Evolutionary conservation across 1,140 invertebrate genomes (phyloP).

Genomic region (Eurosta solidaginis): DNA sequence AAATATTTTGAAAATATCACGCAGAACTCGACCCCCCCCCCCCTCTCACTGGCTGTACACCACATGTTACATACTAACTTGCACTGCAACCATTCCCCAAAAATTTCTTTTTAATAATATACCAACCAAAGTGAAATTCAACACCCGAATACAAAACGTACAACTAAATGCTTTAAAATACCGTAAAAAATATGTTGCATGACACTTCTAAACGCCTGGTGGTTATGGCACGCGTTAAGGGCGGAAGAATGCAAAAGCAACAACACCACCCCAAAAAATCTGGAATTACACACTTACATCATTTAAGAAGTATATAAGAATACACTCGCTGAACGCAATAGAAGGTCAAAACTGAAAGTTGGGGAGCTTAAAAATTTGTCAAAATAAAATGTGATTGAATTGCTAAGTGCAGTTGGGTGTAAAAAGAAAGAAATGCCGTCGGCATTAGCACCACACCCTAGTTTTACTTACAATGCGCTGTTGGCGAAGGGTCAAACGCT

Average conservation of each 20-base stretch:
- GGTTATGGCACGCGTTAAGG: constrained; percentile 25
- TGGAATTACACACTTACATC: not conserved
- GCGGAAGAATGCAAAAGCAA: not conserved
- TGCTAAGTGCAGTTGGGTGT: not conserved
- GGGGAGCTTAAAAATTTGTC: not conserved
- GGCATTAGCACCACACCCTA: not conserved
- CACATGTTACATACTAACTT: not conserved
- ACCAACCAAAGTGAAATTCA: too few species aligned
- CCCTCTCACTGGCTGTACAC: too few species aligned
- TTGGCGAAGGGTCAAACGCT: not conserved
- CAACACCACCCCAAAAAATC: not conserved
- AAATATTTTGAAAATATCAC: not conserved
- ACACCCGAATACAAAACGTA: too few species aligned
- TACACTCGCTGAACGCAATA: not conserved
- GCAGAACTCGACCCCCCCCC: not conserved
- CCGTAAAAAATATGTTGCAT: constrained; percentile 1
- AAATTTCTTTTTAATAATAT: too few species aligned
- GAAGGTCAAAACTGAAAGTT: not conserved
- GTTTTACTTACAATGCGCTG: not conserved
- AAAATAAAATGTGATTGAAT: not conserved
- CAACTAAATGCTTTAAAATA: constrained; percentile 1
- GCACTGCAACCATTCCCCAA: not conserved
- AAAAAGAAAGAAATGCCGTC: not conserved
- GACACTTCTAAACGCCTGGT: constrained; percentile 24
- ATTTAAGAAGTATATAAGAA: not conserved